These are phyloP conservation scores for Thomomys bottae DNA, from an alignment of 2,113 vertebrate genomes.

Conservation along the genomic window DNA sequence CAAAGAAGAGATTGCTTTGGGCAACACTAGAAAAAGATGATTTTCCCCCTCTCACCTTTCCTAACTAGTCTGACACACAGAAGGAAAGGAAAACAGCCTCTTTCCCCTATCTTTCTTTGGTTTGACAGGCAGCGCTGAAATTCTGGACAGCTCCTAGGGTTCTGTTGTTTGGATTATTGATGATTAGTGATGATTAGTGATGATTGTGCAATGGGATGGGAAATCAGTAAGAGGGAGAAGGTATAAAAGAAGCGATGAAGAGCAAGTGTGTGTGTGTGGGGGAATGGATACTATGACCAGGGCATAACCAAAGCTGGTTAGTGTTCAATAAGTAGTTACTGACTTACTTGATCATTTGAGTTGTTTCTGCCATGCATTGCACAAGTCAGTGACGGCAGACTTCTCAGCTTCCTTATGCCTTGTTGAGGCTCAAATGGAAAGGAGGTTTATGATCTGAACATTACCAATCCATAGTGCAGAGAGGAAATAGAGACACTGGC, in stretches of 20 bases:
- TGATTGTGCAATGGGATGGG: no score
- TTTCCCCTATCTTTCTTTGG: neutral
- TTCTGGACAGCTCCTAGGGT: slow-evolving; percentile 39
- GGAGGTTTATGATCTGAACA: slow-evolving; percentile 31
- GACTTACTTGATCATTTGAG: slow-evolving; percentile 65
- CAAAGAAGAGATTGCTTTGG: slow-evolving; percentile 72
- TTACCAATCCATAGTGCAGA: neutral
- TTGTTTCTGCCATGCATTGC: slow-evolving; percentile 49
- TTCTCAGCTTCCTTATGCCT: slow-evolving; percentile 24
- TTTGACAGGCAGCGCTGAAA: slow-evolving; percentile 54
- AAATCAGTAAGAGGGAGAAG: neutral
- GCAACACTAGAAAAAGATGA: slow-evolving; percentile 70
- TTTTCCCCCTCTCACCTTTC: slow-evolving; percentile 61
- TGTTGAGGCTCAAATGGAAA: slow-evolving; percentile 58
- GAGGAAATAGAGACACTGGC: neutral
- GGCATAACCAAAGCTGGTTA: slow-evolving; percentile 1
- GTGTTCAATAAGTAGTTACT: slow-evolving; percentile 49
- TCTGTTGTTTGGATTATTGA: slow-evolving; percentile 27
- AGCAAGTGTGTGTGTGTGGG: neutral
- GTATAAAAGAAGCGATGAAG: neutral
- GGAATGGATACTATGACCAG: neutral
- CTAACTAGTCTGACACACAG: slow-evolving; percentile 72
- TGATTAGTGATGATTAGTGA: neutral
- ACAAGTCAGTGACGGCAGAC: neutral
- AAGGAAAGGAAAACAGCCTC: slow-evolving; percentile 49